Percentiles rank a stretch among this genome's conserved stretches.
phyloP scores from a whole-genome alignment of 2,113 vertebrate genomes.

The Sisor rabdophorus region DNA sequence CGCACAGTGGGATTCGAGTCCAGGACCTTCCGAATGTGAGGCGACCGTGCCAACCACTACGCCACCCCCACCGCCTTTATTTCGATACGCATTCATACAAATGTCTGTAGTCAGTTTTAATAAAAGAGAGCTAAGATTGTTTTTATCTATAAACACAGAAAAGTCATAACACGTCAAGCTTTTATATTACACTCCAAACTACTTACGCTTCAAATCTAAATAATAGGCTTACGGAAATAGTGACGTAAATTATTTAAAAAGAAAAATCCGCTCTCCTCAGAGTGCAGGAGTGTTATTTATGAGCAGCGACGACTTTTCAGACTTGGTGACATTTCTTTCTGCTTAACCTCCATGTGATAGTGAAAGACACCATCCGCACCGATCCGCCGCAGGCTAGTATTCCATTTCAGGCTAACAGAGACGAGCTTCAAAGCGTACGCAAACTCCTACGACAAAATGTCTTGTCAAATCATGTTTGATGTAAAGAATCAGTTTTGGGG shows the following conservation, averaged over 20 bases:
- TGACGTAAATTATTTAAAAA: neutral
- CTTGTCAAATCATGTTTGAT: neutral
- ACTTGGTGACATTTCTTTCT: neutral
- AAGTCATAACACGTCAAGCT: neutral
- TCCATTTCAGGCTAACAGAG: neutral
- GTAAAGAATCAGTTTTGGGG: neutral
- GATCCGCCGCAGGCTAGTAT: neutral
- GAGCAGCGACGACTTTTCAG: neutral
- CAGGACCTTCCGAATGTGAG: no score
- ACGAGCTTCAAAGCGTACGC: neutral
- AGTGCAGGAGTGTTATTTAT: constrained; percentile 10
- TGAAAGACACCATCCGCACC: neutral
- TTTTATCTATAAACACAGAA: neutral
- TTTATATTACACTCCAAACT: neutral
- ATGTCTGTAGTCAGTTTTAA: no score
- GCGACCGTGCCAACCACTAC: no score
- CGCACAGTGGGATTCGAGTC: no score
- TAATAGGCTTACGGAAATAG: constrained; percentile 2
- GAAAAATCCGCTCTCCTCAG: neutral
- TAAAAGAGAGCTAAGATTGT: neutral
- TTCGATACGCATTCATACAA: no score
- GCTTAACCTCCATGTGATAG: neutral
- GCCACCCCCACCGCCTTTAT: no score
- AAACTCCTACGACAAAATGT: neutral
- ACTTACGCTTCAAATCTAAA: neutral